phyloP scores from a whole-genome alignment of 2,113 vertebrate genomes.

The Cyanoramphus novaezelandiae region DNA sequence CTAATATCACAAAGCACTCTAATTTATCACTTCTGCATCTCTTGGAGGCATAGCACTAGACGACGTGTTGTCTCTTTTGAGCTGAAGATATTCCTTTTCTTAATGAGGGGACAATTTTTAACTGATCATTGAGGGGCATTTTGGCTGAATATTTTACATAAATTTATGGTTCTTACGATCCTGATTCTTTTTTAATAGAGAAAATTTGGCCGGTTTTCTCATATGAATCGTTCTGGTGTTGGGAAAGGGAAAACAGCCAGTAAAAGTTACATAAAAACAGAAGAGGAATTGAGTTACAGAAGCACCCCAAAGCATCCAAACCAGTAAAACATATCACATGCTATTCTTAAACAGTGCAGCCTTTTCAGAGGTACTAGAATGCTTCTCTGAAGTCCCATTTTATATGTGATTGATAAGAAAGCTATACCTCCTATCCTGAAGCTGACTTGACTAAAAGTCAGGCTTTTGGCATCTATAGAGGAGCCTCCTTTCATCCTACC shows the following conservation, averaged over 20 bases:
- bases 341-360: background rate
- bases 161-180: background rate
- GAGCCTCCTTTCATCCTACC: accelerated
- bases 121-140: background rate
- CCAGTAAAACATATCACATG: background rate
- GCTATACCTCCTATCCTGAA: background rate
- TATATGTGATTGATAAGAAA: background rate
- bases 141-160: background rate
- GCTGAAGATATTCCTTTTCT: background rate
- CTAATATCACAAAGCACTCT: background rate
- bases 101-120: background rate
- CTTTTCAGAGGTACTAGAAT: background rate
- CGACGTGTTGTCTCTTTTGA: background rate
- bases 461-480: background rate
- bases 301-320: background rate
- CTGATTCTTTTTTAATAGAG: background rate
- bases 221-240: background rate
- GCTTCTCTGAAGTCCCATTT: background rate
- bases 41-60: background rate
- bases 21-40: background rate
- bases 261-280: background rate
- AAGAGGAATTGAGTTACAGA: background rate
- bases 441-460: background rate
- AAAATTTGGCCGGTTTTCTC: background rate
- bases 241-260: background rate